These are phyloP conservation scores for Zaprionus nigranus DNA, from an alignment of 1,140 invertebrate species.

Conservation along the genomic window DNA sequence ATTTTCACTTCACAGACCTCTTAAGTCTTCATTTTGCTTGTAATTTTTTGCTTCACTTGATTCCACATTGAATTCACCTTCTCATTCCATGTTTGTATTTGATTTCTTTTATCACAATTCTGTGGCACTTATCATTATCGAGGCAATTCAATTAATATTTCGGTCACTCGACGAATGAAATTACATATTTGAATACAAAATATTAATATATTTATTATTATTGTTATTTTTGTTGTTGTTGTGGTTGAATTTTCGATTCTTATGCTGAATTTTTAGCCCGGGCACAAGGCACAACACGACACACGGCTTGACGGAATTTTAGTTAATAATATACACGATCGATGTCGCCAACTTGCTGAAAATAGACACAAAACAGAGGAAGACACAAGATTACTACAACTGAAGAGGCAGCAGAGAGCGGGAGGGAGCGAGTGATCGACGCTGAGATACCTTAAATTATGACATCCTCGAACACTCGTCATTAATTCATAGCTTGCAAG, in stretches of 20 bases:
- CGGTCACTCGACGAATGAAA: constrained; percentile 69
- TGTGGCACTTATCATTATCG: constrained; percentile 38
- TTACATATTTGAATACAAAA: constrained; percentile 75
- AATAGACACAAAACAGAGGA: constrained; percentile 59
- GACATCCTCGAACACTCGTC: background rate
- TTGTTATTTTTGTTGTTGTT: constrained; percentile 10
- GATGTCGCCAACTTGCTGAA: constrained; percentile 71
- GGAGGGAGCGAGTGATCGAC: constrained; percentile 9
- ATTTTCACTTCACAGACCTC: constrained; percentile 25
- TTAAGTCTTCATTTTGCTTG: constrained; percentile 37
- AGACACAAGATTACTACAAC: constrained; percentile 41
- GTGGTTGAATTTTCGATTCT: constrained; percentile 51
- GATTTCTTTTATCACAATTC: constrained; percentile 55
- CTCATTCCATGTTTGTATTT: constrained; percentile 23
- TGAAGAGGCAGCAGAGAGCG: background rate
- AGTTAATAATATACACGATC: constrained; percentile 74
- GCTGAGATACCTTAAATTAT: constrained; percentile 5
- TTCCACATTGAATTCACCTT: background rate
- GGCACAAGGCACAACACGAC: constrained; percentile 18
- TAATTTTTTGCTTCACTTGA: background rate
- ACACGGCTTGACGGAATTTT: constrained; percentile 69
- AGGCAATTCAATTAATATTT: constrained; percentile 43
- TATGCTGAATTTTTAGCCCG: constrained; percentile 61
- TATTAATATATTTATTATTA: constrained; percentile 27
- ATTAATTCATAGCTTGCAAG: background rate